These are phyloP conservation scores for Thomomys bottae DNA, from an alignment of 2,113 vertebrate genomes.

Conservation along the genomic window DNA sequence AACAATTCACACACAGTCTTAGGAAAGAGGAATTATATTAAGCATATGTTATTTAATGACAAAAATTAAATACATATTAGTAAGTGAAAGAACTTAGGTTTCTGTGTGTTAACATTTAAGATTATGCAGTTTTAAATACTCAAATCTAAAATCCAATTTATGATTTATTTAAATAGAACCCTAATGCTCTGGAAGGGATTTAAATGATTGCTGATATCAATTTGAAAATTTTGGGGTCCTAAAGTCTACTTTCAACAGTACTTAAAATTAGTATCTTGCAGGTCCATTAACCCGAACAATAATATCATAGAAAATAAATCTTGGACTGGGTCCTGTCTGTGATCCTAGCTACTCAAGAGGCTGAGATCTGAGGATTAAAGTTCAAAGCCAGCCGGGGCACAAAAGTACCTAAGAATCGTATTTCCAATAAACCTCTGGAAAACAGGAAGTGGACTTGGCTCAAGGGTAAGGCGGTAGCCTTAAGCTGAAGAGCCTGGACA, in stretches of 20 bases:
- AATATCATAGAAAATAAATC: background rate
- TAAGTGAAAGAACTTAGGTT: background rate
- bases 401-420: too few species aligned
- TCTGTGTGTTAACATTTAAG: background rate
- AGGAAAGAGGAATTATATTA: background rate
- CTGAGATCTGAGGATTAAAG: too few species aligned
- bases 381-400: too few species aligned
- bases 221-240: background rate
- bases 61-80: background rate
- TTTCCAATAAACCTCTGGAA: too few species aligned
- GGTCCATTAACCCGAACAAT: background rate
- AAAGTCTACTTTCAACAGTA: background rate
- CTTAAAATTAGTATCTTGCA: background rate
- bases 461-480: too few species aligned
- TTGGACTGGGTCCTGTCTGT: too few species aligned
- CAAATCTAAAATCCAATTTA: background rate
- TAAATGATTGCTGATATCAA: background rate
- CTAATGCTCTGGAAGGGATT: background rate
- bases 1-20: background rate
- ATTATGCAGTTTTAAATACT: background rate
- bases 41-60: background rate
- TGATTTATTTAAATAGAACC: background rate
- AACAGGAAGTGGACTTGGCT: too few species aligned
- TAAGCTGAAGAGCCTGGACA: too few species aligned
- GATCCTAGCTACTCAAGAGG: too few species aligned